Base-by-base conservation (phyloP, 2,888 invertebrate genomes). In the Tenthredo notha region DNA sequence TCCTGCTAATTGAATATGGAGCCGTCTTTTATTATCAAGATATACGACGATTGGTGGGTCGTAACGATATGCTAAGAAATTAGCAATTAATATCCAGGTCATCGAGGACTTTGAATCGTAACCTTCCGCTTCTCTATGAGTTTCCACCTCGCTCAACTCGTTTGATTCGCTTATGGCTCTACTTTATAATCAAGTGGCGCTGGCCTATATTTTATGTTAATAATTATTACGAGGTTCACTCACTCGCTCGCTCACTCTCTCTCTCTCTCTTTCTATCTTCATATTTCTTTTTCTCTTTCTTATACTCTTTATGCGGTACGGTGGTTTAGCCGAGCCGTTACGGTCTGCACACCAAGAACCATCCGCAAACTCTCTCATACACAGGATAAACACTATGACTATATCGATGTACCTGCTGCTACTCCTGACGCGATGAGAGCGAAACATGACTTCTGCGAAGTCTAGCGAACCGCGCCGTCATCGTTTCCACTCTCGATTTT, bases 401-500 rank as follows among this genome's bases (percentile, higher is more conserved):
- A 54, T 54, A 50, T 77, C 74, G 50, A 77, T 77, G 77, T 77
- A 54, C 54, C 47, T 77, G 33, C 43, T 75, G 37, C 47, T 10
- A 6, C 50, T 77, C 15, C 54, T 29, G 80, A 65, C 61, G 78
- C 58, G 61, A 65, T 47, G 37, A 70, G 54, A 83, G 65, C 67
- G 47, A 47, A 83, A 33, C 83, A 54, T 83, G 67, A 83, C 83
- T 83, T 83, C 83, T 83, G 83, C 67, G 83, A 83, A 83, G 83
- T 65, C 67, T 83, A 67, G 18, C 83, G 70, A 83, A 83, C 18
- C 70, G 83, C 83, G 25, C 47, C 67, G 83, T 83, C 83, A 83
- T 83, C 67, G 84, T 33, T 61, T 82, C 72, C 78, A 91, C 91
- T 91, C 89, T 91, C 90, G 89, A 90, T 91, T 91, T 91, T 91